A percentile compares a stretch with the other conserved stretches of the same genome.
These are phyloP conservation scores for Gymnorhina tibicen DNA, from an alignment of 2,113 vertebrate genomes.

Conservation along the genomic window DNA sequence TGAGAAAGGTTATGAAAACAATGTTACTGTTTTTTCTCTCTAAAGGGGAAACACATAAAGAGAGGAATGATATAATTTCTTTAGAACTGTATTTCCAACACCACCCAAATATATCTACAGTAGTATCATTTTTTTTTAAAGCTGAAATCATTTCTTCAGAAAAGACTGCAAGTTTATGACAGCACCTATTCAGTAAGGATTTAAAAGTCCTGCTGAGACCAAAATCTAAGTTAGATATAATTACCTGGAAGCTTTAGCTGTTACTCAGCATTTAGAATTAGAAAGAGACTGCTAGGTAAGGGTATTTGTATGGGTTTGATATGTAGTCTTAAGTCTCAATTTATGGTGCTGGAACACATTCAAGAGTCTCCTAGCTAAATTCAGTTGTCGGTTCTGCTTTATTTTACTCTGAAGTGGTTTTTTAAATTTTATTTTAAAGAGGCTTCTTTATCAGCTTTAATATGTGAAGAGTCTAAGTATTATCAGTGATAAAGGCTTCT, in stretches of 20 bases:
- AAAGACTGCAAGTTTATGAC: not conserved
- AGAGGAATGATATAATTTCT: not conserved
- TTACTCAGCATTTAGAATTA: not conserved
- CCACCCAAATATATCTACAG: not conserved
- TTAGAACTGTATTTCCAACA: not conserved
- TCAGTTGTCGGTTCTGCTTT: not conserved
- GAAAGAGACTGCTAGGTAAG: not conserved
- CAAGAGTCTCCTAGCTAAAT: not conserved
- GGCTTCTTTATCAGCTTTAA: not conserved
- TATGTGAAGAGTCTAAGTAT: not conserved
- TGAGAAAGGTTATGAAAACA: not conserved
- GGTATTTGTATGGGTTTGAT: not conserved
- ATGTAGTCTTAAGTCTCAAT: not conserved
- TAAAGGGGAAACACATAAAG: not conserved
- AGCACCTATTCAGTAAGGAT: not conserved
- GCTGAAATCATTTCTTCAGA: not conserved
- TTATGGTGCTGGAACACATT: not conserved
- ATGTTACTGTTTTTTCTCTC: not conserved
- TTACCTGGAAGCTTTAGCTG: not conserved
- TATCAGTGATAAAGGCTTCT: not conserved
- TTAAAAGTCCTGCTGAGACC: not conserved
- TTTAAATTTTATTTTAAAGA: not conserved
- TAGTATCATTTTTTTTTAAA: not conserved
- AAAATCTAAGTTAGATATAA: not conserved
- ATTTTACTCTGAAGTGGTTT: not conserved